These are phyloP conservation scores for Aurelia sp. DNA, from an alignment of 30 jellyfish, hydroid and myxozoan species.

Conservation along the genomic window DNA sequence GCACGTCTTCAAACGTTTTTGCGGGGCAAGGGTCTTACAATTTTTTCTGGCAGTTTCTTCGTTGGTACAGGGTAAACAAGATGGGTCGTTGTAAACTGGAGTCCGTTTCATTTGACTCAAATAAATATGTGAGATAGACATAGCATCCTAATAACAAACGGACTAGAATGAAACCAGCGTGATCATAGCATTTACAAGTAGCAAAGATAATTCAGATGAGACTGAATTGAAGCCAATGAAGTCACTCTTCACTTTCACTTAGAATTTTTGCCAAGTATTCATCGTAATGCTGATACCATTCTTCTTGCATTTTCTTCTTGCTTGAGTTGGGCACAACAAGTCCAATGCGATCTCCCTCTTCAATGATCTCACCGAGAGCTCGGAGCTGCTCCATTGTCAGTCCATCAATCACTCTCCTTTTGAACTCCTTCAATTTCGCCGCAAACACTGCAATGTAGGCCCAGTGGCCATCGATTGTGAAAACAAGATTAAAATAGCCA, in stretches of 20 bases:
- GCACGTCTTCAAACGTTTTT: no score
- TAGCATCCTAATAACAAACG: no score
- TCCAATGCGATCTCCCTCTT: conserved; percentile 13
- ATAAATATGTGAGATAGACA: no score
- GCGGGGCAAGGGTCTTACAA: no score
- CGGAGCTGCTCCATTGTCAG: conserved; percentile 6
- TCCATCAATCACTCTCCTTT: background rate
- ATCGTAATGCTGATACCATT: conserved; percentile 48
- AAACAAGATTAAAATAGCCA: conserved; percentile 17
- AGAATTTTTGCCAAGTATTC: background rate
- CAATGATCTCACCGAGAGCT: conserved; percentile 23
- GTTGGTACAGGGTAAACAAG: no score
- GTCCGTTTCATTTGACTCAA: no score
- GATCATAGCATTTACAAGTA: no score
- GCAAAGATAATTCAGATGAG: no score
- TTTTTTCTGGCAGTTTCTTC: no score
- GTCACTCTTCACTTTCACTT: background rate
- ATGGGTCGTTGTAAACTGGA: no score
- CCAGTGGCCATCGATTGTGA: conserved; percentile 42
- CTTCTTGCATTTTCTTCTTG: conserved; percentile 19
- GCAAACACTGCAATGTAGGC: conserved; percentile 21
- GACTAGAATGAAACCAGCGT: no score
- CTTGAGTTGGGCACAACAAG: conserved; percentile 24
- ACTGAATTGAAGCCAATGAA: no score
- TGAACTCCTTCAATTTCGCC: background rate